Conservation (phyloP, 2,113 vertebrate species). For the Oenanthe oenanthe region DNA sequence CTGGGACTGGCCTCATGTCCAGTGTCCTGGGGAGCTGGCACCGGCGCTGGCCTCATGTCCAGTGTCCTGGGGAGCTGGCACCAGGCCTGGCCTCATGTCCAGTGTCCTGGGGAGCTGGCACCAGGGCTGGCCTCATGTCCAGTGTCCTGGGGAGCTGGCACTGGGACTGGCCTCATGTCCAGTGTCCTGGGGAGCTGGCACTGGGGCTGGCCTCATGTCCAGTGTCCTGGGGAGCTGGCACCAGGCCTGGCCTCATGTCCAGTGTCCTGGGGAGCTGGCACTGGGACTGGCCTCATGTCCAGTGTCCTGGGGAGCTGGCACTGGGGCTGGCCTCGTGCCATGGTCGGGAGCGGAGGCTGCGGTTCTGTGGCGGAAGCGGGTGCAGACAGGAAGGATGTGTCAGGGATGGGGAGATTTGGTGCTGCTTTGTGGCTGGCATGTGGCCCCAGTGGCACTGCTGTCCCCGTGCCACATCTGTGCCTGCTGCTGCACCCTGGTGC, state of each 20-base stretch:
- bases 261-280: neutral
- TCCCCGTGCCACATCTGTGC: neutral
- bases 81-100: accelerated
- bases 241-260: no score
- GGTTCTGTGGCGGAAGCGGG: constrained; percentile 10
- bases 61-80: accelerated
- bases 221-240: no score
- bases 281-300: neutral
- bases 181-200: neutral
- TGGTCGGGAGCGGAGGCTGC: neutral
- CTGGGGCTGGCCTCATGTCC: neutral
- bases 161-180: neutral
- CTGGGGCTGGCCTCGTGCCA: neutral
- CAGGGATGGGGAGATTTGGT: neutral
- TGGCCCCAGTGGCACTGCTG: neutral
- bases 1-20: no score
- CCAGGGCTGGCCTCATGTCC: neutral
- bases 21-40: neutral
- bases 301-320: neutral
- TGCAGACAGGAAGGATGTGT: constrained; percentile 4
- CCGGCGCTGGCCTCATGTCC: neutral
- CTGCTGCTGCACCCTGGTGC: neutral
- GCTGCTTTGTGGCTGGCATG: neutral
- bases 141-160: no score
- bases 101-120: neutral